Evolutionary conservation across 2,113 vertebrate genomes (phyloP).

Genomic region (Oreochromis tanganicae): DNA sequence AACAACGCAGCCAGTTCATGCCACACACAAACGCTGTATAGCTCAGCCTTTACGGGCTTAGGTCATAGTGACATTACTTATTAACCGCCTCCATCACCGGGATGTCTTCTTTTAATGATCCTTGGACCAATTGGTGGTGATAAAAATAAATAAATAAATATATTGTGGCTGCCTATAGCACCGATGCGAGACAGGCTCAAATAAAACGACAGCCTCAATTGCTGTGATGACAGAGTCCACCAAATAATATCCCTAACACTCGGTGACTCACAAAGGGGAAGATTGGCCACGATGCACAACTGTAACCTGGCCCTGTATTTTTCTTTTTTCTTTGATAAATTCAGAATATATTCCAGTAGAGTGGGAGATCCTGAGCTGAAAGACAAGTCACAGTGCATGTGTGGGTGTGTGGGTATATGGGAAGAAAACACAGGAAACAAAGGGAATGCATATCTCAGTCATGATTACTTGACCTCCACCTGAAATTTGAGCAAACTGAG

Average conservation of each 20-base stretch:
- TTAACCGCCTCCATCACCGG: not conserved
- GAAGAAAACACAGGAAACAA: not conserved
- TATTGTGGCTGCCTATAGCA: not conserved
- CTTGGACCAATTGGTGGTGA: not conserved
- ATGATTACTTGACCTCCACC: constrained; percentile 30
- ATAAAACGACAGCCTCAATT: constrained; percentile 22
- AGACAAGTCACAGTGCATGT: not conserved
- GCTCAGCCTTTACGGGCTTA: not conserved
- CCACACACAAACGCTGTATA: constrained; percentile 23
- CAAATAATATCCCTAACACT: constrained; percentile 24
- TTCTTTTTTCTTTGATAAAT: not conserved
- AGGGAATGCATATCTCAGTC: not conserved
- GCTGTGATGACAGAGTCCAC: constrained; percentile 23
- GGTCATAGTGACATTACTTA: constrained; percentile 13
- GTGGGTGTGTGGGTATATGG: not conserved
- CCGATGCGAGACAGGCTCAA: constrained; percentile 9
- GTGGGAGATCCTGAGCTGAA: not conserved
- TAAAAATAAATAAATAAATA: not conserved
- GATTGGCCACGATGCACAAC: not conserved
- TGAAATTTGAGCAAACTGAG: not conserved
- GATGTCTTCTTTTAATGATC: not conserved
- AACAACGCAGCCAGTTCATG: constrained; percentile 21
- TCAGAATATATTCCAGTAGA: not conserved
- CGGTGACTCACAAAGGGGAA: constrained; percentile 20
- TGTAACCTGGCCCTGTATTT: not conserved